A percentile compares a stretch with the other conserved stretches of the same genome.
These are phyloP conservation scores for Sitodiplosis mosellana DNA, from an alignment of 1,140 invertebrate genomes.

Conservation along the genomic window DNA sequence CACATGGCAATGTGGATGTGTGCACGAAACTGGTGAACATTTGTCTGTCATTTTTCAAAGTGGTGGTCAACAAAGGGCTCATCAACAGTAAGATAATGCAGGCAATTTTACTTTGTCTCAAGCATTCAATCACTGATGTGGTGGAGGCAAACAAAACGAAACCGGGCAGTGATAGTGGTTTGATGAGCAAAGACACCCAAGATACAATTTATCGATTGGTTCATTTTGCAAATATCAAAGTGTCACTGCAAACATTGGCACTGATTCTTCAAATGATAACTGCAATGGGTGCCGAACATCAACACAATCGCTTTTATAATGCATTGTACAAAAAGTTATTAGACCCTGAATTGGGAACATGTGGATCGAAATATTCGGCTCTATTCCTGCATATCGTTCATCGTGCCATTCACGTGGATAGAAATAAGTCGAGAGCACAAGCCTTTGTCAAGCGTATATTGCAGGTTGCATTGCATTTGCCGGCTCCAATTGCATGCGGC, in stretches of 20 bases:
- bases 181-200: slow-evolving; percentile 22
- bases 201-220: slow-evolving; percentile 80
- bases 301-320: slow-evolving; percentile 60
- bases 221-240: slow-evolving; percentile 63
- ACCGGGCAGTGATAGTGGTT: slow-evolving; percentile 12
- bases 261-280: slow-evolving; percentile 69
- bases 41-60: slow-evolving; percentile 95
- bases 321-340: slow-evolving; percentile 76
- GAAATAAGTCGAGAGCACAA: slow-evolving; percentile 43
- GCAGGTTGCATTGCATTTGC: slow-evolving; percentile 38
- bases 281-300: slow-evolving; percentile 20
- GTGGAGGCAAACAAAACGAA: slow-evolving; percentile 8
- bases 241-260: slow-evolving; percentile 70
- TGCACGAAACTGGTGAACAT: slow-evolving; percentile 69
- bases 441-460: slow-evolving; percentile 82
- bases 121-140: slow-evolving; percentile 20
- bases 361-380: slow-evolving; percentile 50
- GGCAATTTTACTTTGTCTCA: slow-evolving; percentile 37
- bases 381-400: slow-evolving; percentile 77
- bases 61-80: slow-evolving; percentile 74
- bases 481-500: slow-evolving; percentile 16
- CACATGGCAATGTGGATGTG: slow-evolving; percentile 50
- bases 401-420: slow-evolving; percentile 67
- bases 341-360: slow-evolving; percentile 47
- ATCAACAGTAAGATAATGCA: slow-evolving; percentile 84